These are phyloP conservation scores for Cylindroiulus punctatus DNA, from an alignment of 2,888 invertebrate genomes.

Conservation along the genomic window DNA sequence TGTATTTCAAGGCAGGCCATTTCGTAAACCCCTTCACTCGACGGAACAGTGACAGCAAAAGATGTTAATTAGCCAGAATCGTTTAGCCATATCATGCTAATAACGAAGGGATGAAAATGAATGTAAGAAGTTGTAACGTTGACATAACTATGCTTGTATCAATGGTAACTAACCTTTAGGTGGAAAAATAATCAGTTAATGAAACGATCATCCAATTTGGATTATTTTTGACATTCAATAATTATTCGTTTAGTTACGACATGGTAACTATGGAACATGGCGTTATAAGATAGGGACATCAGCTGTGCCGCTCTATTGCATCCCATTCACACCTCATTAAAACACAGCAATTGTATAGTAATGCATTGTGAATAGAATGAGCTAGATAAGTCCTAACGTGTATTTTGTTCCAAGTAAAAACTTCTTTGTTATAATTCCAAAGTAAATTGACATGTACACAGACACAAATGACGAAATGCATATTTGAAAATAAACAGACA, in stretches of 20 bases:
- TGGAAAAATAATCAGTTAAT: neutral
- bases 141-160: neutral
- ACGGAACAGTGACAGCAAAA: neutral
- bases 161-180: neutral
- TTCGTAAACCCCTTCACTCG: conserved; percentile 30
- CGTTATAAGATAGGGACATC: neutral
- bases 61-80: neutral
- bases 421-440: too few relatives aligned
- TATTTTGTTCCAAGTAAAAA: too few relatives aligned
- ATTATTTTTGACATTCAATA: neutral
- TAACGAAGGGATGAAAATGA: neutral
- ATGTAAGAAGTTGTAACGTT: neutral
- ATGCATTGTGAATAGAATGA: too few relatives aligned
- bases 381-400: too few relatives aligned
- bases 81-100: neutral
- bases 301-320: neutral
- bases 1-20: conserved; percentile 43
- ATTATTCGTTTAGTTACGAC: neutral
- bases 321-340: too few relatives aligned
- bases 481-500: too few relatives aligned
- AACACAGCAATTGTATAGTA: too few relatives aligned
- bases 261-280: neutral
- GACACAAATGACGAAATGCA: too few relatives aligned
- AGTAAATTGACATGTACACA: too few relatives aligned
- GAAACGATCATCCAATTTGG: neutral